Evolutionary conservation across 2,888 invertebrate genomes (phyloP).

Genomic region (Drosophila acutilabella): DNA sequence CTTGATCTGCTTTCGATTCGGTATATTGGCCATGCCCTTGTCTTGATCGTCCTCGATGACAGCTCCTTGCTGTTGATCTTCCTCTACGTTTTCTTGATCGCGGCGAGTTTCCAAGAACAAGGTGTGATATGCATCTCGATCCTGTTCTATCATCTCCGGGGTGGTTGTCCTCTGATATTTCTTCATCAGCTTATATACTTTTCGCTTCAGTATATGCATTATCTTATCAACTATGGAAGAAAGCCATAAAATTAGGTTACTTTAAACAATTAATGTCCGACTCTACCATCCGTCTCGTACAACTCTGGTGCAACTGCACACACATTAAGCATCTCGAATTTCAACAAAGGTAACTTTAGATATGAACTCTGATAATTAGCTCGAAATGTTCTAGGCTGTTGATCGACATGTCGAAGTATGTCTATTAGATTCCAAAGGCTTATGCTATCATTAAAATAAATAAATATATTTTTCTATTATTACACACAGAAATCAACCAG

Average conservation of each 20-base stretch:
- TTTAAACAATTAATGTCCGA: not conserved
- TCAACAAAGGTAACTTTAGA: slow-evolving; percentile 81
- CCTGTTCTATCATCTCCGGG: not conserved
- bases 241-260: not conserved
- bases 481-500: too few relatives aligned
- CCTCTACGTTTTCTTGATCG: slow-evolving; percentile 9
- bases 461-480: too few relatives aligned
- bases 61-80: slow-evolving; percentile 10
- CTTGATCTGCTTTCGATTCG: slow-evolving; percentile 83
- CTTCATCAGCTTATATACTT: slow-evolving; percentile 69
- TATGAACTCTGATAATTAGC: slow-evolving; percentile 74
- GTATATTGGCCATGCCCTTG: slow-evolving; percentile 69
- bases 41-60: slow-evolving; percentile 57
- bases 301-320: slow-evolving; percentile 71
- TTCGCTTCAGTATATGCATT: slow-evolving; percentile 70
- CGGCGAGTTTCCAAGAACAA: slow-evolving; percentile 48
- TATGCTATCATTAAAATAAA: slow-evolving; percentile 28
- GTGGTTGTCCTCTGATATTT: slow-evolving; percentile 43
- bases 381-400: slow-evolving; percentile 47
- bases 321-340: slow-evolving; percentile 78
- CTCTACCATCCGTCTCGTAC: slow-evolving; percentile 80
- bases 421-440: slow-evolving; percentile 80
- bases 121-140: slow-evolving; percentile 65
- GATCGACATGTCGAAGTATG: slow-evolving; percentile 78
- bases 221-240: slow-evolving; percentile 66